phyloP scores from a whole-genome alignment of 2,888 invertebrate genomes.

The Dasysyrphus albostriatus region DNA sequence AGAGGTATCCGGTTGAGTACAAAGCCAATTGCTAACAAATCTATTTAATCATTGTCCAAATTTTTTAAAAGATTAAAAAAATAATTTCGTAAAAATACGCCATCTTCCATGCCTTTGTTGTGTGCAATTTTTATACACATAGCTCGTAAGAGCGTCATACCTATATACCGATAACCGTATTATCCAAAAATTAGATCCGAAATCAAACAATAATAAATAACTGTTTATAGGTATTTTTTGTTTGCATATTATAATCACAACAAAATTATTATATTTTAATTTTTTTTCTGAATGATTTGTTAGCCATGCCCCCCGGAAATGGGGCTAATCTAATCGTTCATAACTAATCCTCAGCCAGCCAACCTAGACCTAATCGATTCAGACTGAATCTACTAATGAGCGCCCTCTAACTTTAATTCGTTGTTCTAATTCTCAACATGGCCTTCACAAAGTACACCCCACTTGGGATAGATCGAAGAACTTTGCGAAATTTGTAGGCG shows the following conservation, averaged over 20 bases:
- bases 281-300: neutral
- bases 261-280: neutral
- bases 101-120: too few species aligned
- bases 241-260: neutral
- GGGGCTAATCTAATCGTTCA: constrained; percentile 7
- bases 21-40: too few species aligned
- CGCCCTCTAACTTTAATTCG: neutral
- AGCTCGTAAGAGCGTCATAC: neutral
- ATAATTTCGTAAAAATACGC: too few species aligned
- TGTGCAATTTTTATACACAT: neutral
- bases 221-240: too few species aligned
- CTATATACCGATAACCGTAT: neutral
- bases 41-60: too few species aligned
- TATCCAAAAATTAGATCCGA: neutral
- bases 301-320: constrained; percentile 31
- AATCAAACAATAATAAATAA: constrained; percentile 1
- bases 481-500: neutral
- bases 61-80: too few species aligned
- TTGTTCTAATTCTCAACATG: neutral
- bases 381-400: neutral
- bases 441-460: neutral
- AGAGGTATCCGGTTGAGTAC: too few species aligned
- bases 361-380: neutral
- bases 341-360: neutral
- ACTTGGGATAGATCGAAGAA: neutral